Evolutionary conservation across 1,140 invertebrate genomes (phyloP).

Genomic region (Cherax destructor): DNA sequence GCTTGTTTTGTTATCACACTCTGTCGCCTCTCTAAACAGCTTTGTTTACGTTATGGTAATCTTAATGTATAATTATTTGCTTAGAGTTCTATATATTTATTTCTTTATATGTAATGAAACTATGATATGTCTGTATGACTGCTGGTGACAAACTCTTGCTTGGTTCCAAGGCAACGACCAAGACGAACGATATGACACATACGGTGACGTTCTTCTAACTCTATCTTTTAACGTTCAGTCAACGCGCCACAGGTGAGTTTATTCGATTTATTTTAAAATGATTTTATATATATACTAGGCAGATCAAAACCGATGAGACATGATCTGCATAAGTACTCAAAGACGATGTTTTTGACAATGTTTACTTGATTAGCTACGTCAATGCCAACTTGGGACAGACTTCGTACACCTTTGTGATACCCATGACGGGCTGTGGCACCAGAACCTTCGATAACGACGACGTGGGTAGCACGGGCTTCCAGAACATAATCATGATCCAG

Average conservation of each 20-base stretch:
- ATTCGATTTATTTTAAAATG: not conserved
- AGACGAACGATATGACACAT: conserved; percentile 33
- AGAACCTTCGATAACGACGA: conserved; percentile 77
- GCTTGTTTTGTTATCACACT: conserved; percentile 55
- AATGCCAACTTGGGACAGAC: conserved; percentile 53
- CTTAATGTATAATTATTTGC: not conserved
- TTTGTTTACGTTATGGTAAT: conserved; percentile 24
- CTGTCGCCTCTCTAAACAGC: conserved; percentile 36
- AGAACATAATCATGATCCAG: conserved; percentile 72
- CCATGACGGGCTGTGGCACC: conserved; percentile 80
- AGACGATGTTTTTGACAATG: conserved; percentile 7
- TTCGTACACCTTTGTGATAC: conserved; percentile 78
- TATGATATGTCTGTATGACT: conserved; percentile 40
- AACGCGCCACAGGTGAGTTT: conserved; percentile 38
- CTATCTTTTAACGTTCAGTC: conserved; percentile 39
- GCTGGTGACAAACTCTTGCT: conserved; percentile 26
- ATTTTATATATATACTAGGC: not conserved
- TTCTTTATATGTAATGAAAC: conserved; percentile 30
- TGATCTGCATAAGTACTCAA: not conserved
- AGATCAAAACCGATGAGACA: not conserved
- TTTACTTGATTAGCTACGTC: conserved; percentile 71
- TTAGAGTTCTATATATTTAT: conserved; percentile 4
- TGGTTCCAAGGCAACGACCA: not conserved
- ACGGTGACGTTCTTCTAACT: conserved; percentile 54
- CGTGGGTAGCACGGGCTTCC: conserved; percentile 77